Evolutionary conservation across 2,888 invertebrate genomes (phyloP), one percentile per base, ranked within the genome.

Genomic region (Oligia strigilis): DNA sequence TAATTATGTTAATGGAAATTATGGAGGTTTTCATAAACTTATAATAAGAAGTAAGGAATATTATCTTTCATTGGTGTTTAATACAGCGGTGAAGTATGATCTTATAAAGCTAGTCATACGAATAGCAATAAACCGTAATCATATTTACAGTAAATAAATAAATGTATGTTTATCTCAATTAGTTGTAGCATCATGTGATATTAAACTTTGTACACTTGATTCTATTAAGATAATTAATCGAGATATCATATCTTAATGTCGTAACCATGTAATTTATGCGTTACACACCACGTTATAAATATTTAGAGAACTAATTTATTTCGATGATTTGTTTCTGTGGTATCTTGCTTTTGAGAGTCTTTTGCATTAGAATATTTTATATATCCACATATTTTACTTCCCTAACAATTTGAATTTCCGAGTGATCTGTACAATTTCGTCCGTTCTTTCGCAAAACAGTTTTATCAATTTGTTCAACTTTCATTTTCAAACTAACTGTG

Each of bases 1-100:
- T 92, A 92, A 93, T 93, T 93, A 93, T 93, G 91, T 89, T 93
- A 93, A 89, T 94, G 93, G 83, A 89, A 83, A 84, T 89, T 87
- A 90, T 84, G 88, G 82, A 88, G 84, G 91, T 92, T 91, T 82
- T 84, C 64, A 80, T 84, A 77, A 71, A 72, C 73, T 67, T 81
- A 81, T 77, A 77, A 81, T 77, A 77, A 80, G 77, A 74, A 75
- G 55, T 90, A 90, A 86, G 89, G 89, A 90, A 89, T 88, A 83
- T 88, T 86, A 85, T 87, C 84, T 90, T 83, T 88, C 78, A 86
- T 80, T 90, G 82, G 87, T 84, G 89, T 91, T 86, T 91, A 92
- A 92, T 93, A 91, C 91, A 92, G 89, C 87, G 84, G 90, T 92
- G 87, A 89, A 91, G 91, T 91, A 92, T 91, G 76, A 91, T 91